Conservation (phyloP, 2,797 vertebrate genomes). For the Chlorospingus semifuscus region DNA sequence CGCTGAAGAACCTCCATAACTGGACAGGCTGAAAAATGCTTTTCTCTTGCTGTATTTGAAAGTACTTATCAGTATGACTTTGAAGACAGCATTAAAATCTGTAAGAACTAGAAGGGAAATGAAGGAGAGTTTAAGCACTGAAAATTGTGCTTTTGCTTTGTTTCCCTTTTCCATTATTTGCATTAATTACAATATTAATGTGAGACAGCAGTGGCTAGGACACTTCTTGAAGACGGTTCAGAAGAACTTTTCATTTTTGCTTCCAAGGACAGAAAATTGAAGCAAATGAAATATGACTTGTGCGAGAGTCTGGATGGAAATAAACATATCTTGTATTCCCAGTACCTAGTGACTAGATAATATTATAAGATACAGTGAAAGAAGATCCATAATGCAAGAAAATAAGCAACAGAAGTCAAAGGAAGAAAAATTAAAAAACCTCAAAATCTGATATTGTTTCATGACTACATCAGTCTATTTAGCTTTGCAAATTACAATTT, state of each 20-base stretch:
- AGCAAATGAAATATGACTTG: neutral
- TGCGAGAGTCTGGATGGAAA: neutral
- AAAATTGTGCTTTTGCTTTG: neutral
- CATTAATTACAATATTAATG: neutral
- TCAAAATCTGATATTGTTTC: neutral
- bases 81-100: neutral
- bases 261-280: neutral
- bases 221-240: neutral
- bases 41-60: neutral
- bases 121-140: neutral
- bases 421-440: neutral
- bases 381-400: neutral
- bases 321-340: neutral
- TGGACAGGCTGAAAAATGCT: neutral
- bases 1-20: neutral
- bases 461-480: neutral
- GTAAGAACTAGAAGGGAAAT: neutral
- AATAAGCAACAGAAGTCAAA: neutral
- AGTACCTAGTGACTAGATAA: neutral
- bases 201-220: neutral
- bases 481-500: constrained; percentile 15
- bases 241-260: neutral
- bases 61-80: neutral
- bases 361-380: neutral
- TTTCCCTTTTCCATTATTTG: neutral